Evolutionary conservation across 2,113 vertebrate species (phyloP).

Genomic region (human): GRCh38 chr1:150871001-150871500

Average conservation of each 20-base stretch:
- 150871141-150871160: not conserved
- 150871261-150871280: not conserved
- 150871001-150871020: too few species aligned
- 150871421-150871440: too few species aligned
- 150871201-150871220: not conserved
- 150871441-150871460: too few species aligned
- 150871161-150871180: not conserved
- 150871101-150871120: not conserved
- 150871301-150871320: too few species aligned
- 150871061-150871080: not conserved
- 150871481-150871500: too few species aligned
- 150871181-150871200: not conserved
- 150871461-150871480: too few species aligned
- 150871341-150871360: too few species aligned
- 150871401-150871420: too few species aligned
- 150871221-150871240: not conserved
- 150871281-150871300: not conserved
- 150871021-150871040: too few species aligned
- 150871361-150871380: too few species aligned
- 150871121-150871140: slow-evolving; percentile 1
- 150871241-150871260: not conserved
- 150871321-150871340: too few species aligned
- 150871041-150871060: not conserved
- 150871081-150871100: not conserved
- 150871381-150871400: too few species aligned